phyloP scores from a whole-genome alignment of 1,140 invertebrate species.

The Caenorhabditis inopinata region DNA sequence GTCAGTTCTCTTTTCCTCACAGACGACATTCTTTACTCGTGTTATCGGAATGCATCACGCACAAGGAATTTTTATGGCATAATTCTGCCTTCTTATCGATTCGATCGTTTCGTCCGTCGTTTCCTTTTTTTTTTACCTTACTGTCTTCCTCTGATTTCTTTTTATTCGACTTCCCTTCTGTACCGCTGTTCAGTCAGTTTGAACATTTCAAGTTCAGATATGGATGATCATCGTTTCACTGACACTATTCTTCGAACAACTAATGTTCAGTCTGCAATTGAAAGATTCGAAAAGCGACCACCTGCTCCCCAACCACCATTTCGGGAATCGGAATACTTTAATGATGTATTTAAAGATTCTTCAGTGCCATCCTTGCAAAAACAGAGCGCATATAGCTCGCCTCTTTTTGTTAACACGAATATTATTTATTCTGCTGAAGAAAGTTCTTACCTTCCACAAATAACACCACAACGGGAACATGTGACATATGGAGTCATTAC shows the following conservation, averaged over 20 bases:
- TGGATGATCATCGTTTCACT: conserved; percentile 37
- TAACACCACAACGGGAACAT: background rate
- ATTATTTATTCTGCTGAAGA: background rate
- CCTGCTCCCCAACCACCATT: background rate
- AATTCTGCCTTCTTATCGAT: conserved; percentile 23
- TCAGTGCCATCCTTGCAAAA: background rate
- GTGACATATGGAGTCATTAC: background rate
- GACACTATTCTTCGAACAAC: conserved; percentile 31
- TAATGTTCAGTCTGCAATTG: conserved; percentile 36
- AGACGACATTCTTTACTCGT: conserved; percentile 10
- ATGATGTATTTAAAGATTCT: background rate
- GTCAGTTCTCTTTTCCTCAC: background rate
- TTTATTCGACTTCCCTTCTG: background rate
- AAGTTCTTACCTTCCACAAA: background rate
- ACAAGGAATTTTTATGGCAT: conserved; percentile 29
- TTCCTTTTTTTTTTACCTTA: background rate
- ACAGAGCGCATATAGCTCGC: background rate
- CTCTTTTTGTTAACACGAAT: background rate
- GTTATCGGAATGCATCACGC: conserved; percentile 29
- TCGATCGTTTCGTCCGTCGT: background rate
- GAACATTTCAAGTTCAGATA: background rate
- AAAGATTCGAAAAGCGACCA: conserved; percentile 11
- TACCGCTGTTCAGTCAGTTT: background rate
- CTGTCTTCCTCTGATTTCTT: background rate
- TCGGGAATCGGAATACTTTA: background rate